Percentiles rank a stretch among this genome's conserved stretches.
phyloP scores from a whole-genome alignment of 2,113 vertebrate species.

The Erpornis zantholeuca region DNA sequence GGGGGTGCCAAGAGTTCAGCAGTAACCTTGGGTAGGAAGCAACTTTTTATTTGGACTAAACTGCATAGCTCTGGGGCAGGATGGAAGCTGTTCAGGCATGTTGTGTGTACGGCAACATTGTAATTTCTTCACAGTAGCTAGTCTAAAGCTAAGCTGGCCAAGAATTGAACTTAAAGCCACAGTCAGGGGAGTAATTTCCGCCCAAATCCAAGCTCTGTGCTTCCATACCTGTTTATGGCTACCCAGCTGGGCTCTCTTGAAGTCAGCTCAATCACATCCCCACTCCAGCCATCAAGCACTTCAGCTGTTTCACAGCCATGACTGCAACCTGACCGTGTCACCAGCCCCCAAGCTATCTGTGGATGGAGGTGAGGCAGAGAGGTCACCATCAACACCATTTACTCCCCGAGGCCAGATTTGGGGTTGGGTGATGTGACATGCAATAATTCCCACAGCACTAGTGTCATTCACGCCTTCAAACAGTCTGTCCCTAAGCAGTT shows the following conservation, averaged over 20 bases:
- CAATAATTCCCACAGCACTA: neutral
- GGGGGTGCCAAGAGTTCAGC: neutral
- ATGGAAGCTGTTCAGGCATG: neutral
- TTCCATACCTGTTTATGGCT: neutral
- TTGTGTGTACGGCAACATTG: neutral
- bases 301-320: neutral
- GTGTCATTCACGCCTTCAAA: neutral
- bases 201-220: neutral
- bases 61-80: accelerated
- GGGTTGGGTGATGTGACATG: too few relatives aligned
- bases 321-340: neutral
- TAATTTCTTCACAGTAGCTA: neutral
- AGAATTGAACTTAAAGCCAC: neutral
- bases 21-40: neutral
- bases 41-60: neutral
- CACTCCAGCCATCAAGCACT: neutral
- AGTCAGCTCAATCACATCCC: neutral
- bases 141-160: neutral
- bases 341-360: neutral
- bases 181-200: neutral
- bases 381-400: neutral
- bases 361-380: neutral
- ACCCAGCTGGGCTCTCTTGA: neutral
- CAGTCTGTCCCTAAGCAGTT: neutral
- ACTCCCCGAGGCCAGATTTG: neutral